Evolutionary conservation across 2,797 vertebrate genomes (phyloP).

Genomic region (Sebastes trivittatus): DNA sequence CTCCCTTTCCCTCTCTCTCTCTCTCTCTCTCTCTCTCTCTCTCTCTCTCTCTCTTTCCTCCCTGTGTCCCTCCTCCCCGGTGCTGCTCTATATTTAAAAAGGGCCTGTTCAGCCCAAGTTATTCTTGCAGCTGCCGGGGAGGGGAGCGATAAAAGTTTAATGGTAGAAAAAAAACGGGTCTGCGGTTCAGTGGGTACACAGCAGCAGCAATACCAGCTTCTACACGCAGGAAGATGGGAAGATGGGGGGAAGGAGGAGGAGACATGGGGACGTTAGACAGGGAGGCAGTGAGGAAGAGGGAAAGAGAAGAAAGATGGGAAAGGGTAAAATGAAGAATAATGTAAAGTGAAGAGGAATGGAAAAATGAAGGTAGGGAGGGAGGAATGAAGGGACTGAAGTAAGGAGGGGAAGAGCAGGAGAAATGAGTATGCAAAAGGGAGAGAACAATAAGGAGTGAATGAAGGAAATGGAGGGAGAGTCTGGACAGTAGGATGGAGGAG

Average conservation of each 20-base stretch:
- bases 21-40: not conserved
- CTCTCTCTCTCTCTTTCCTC: not conserved
- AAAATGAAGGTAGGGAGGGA: not conserved
- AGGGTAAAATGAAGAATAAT: slow-evolving; percentile 13
- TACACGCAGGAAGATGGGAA: slow-evolving; percentile 49
- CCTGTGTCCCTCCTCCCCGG: slow-evolving; percentile 58
- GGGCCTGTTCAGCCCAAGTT: slow-evolving; percentile 80
- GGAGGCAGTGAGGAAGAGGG: slow-evolving; percentile 4
- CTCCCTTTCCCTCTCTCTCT: slow-evolving; percentile 1
- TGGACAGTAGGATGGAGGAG: slow-evolving; percentile 18
- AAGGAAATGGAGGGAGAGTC: slow-evolving; percentile 8
- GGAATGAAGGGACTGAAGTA: not conserved
- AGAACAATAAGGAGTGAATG: slow-evolving; percentile 7
- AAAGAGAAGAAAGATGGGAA: slow-evolving; percentile 3
- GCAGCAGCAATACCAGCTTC: slow-evolving; percentile 49
- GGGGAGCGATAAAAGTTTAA: slow-evolving; percentile 84
- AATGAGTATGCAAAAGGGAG: not conserved
- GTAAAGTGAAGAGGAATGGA: not conserved
- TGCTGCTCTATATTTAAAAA: slow-evolving; percentile 85
- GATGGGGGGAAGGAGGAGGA: slow-evolving; percentile 30
- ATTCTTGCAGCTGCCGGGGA: slow-evolving; percentile 82
- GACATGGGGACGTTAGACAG: not conserved
- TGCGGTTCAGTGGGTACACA: slow-evolving; percentile 75
- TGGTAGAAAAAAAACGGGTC: slow-evolving; percentile 73
- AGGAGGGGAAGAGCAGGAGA: not conserved